Conservation (phyloP, 2,113 vertebrate species). For the Zeus faber region DNA sequence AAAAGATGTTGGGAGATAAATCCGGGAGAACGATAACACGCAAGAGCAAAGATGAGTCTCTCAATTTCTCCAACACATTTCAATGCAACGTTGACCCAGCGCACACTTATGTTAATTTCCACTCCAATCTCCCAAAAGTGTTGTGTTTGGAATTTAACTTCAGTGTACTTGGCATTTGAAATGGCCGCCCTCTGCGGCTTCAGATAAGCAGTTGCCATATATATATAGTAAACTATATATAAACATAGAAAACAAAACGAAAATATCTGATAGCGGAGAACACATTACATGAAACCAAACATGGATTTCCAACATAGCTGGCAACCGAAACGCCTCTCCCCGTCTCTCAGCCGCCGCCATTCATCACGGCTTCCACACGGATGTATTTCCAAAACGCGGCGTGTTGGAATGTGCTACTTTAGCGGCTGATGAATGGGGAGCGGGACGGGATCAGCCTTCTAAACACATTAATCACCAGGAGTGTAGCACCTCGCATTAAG, state of each 20-base stretch:
- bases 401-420: conserved; percentile 46
- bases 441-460: conserved; percentile 55
- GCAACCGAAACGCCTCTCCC: conserved; percentile 21
- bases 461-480: conserved; percentile 62
- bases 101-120: too few species aligned
- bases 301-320: conserved; percentile 1
- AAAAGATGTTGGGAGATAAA: conserved; percentile 24
- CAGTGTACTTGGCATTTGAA: too few species aligned
- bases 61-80: too few species aligned
- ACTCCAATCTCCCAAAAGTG: too few species aligned
- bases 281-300: conserved; percentile 26
- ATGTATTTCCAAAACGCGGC: conserved; percentile 35
- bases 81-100: too few species aligned
- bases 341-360: conserved; percentile 24
- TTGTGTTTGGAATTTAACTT: too few species aligned
- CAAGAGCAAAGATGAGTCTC: too few species aligned
- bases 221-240: too few species aligned
- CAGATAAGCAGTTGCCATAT: too few species aligned
- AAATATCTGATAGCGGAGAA: conserved; percentile 37
- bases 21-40: conserved; percentile 1
- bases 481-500: conserved; percentile 67
- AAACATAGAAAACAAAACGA: conserved; percentile 24
- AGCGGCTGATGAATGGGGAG: conserved; percentile 55
- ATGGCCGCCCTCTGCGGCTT: too few species aligned
- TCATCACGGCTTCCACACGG: conserved; percentile 39